phyloP scores from a whole-genome alignment of 2,888 invertebrate genomes.

The Polymixis lichenea region DNA sequence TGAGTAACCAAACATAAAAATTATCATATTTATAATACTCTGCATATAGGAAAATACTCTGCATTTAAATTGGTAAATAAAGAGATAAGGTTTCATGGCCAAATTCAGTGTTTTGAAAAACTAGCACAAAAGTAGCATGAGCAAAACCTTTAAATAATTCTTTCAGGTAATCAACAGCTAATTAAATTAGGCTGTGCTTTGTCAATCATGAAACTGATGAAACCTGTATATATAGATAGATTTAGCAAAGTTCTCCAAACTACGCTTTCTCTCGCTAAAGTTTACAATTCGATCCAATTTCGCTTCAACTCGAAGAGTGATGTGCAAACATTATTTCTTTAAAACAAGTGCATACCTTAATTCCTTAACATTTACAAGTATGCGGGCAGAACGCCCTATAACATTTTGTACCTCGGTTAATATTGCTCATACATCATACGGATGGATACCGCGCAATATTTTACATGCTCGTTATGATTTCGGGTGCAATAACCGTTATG shows the following conservation, averaged over 20 bases:
- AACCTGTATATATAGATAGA: not conserved
- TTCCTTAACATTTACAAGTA: constrained; percentile 53
- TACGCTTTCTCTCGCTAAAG: constrained; percentile 15
- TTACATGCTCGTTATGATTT: constrained; percentile 77
- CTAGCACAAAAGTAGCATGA: not conserved
- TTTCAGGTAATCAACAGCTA: not conserved
- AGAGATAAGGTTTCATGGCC: not conserved
- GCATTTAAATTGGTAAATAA: no score
- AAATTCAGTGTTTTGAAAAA: not conserved
- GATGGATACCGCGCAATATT: constrained; percentile 71
- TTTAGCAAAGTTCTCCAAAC: not conserved
- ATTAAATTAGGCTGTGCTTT: not conserved
- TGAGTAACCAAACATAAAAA: no score
- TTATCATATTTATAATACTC: no score
- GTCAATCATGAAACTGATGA: no score
- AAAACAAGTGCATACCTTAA: constrained; percentile 57
- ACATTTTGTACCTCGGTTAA: constrained; percentile 65
- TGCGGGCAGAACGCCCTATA: constrained; percentile 41
- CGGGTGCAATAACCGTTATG: constrained; percentile 75
- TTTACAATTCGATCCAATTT: constrained; percentile 37
- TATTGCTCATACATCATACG: constrained; percentile 73
- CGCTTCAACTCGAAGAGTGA: constrained; percentile 43
- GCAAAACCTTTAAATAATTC: not conserved
- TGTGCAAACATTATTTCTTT: constrained; percentile 51
- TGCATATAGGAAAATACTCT: no score